Percentiles rank a stretch among this genome's conserved stretches.
These are phyloP conservation scores for Pitta sordida DNA, from an alignment of 2,113 vertebrate genomes.

Conservation along the genomic window DNA sequence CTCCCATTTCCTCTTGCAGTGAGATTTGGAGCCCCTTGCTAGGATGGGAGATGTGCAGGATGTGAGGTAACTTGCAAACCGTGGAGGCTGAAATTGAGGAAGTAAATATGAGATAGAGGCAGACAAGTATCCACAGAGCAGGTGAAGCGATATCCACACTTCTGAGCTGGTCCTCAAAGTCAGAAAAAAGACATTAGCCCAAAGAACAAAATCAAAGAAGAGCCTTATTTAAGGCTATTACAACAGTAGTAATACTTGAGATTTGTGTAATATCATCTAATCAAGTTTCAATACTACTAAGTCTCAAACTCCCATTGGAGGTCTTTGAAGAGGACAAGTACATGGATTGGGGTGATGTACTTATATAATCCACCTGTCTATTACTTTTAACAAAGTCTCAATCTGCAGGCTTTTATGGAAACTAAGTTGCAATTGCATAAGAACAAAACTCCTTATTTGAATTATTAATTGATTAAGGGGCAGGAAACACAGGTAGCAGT, in stretches of 20 bases:
- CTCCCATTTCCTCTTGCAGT: neutral
- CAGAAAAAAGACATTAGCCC: neutral
- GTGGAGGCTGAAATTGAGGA: neutral
- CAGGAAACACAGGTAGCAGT: neutral
- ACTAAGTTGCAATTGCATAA: neutral
- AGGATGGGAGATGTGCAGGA: neutral
- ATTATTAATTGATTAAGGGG: neutral
- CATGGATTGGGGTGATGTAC: fast-evolving
- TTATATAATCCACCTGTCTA: neutral
- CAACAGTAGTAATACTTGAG: neutral
- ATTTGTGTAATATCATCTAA: neutral
- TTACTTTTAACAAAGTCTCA: neutral
- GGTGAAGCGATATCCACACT: neutral
- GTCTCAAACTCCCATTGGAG: neutral
- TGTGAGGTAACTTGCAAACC: neutral
- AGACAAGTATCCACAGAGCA: neutral
- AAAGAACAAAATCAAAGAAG: neutral
- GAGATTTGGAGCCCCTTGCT: neutral
- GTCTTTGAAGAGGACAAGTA: neutral
- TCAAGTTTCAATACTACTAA: neutral
- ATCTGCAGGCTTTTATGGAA: neutral
- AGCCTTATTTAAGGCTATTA: neutral
- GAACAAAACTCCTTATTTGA: neutral
- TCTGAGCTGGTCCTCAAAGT: neutral
- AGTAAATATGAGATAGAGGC: neutral